phyloP scores from a whole-genome alignment of 2,888 invertebrate genomes.

The Timema cristinae region DNA sequence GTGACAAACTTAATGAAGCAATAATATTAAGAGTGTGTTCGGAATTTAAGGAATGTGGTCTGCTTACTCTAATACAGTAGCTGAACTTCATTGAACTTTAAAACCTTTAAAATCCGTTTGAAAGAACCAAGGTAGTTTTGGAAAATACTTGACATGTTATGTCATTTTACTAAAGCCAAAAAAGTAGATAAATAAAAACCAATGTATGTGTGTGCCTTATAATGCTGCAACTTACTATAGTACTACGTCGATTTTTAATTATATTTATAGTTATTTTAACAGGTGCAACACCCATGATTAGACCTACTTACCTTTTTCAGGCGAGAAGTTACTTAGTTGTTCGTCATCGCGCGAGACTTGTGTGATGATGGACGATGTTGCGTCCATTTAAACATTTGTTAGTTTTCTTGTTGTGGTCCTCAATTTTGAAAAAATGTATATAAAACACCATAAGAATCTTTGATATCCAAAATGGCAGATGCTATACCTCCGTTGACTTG shows the following conservation, averaged over 20 bases:
- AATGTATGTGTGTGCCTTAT: too few relatives aligned
- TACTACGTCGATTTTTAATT: neutral
- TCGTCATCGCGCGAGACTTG: constrained; percentile 98
- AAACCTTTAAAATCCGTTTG: too few relatives aligned
- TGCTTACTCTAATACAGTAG: too few relatives aligned
- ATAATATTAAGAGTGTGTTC: too few relatives aligned
- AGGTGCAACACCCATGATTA: constrained; percentile 32
- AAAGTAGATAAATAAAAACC: too few relatives aligned
- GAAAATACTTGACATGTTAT: too few relatives aligned
- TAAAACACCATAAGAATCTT: constrained; percentile 33
- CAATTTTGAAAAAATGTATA: constrained; percentile 30
- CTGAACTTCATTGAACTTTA: too few relatives aligned
- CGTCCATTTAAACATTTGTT: constrained; percentile 86
- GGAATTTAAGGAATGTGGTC: too few relatives aligned
- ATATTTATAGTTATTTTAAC: constrained; percentile 18
- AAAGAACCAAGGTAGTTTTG: too few relatives aligned
- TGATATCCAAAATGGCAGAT: constrained; percentile 38
- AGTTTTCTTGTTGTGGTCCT: constrained; percentile 30
- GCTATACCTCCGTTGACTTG: constrained; percentile 31
- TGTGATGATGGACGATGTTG: constrained; percentile 93
- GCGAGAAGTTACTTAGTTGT: constrained; percentile 85
- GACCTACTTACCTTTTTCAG: constrained; percentile 79
- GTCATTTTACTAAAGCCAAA: too few relatives aligned
- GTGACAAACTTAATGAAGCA: too few relatives aligned
- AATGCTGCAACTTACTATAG: neutral